A percentile compares a stretch with the other conserved stretches of the same genome.
Evolutionary conservation across 92 coral and sea anemone species (phyloP).

Genomic region (Porites cylindrica): DNA sequence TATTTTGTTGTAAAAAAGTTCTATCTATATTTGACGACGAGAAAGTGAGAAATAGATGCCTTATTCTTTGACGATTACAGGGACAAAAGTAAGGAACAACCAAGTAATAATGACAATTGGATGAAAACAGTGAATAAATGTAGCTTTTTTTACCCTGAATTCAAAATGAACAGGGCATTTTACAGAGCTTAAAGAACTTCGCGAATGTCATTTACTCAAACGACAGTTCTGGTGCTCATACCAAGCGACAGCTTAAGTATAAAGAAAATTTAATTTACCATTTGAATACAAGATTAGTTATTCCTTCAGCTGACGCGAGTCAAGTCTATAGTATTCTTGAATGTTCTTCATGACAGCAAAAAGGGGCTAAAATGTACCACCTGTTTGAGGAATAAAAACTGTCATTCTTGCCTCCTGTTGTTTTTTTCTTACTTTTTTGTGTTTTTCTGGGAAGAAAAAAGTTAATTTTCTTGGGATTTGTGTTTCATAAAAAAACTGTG

Average conservation of each 20-base stretch:
- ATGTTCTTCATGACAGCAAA: conserved; percentile 36
- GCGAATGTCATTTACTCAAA: neutral
- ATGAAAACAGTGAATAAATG: neutral
- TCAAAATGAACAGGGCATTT: neutral
- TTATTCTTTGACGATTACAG: neutral
- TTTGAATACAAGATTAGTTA: conserved; percentile 40
- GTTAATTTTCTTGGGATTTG: conserved; percentile 15
- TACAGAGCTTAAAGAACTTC: neutral
- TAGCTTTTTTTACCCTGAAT: neutral
- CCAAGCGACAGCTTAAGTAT: conserved; percentile 11
- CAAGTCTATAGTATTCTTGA: conserved; percentile 25
- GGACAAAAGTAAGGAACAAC: conserved; percentile 9
- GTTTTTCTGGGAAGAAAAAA: neutral
- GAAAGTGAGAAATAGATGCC: no score
- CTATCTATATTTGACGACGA: no score
- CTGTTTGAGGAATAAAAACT: conserved; percentile 39
- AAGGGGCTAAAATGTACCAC: conserved; percentile 33
- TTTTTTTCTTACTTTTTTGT: neutral
- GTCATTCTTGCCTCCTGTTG: conserved; percentile 19
- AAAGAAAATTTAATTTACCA: conserved; percentile 44
- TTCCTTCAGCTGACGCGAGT: conserved; percentile 32
- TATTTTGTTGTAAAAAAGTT: no score
- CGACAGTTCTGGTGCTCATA: conserved; percentile 10
- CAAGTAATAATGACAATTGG: neutral
- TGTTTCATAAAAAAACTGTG: neutral